Percentiles rank a stretch among this genome's conserved stretches.
Conservation (phyloP, 2,797 vertebrate genomes). For the Sebastes cheni region DNA sequence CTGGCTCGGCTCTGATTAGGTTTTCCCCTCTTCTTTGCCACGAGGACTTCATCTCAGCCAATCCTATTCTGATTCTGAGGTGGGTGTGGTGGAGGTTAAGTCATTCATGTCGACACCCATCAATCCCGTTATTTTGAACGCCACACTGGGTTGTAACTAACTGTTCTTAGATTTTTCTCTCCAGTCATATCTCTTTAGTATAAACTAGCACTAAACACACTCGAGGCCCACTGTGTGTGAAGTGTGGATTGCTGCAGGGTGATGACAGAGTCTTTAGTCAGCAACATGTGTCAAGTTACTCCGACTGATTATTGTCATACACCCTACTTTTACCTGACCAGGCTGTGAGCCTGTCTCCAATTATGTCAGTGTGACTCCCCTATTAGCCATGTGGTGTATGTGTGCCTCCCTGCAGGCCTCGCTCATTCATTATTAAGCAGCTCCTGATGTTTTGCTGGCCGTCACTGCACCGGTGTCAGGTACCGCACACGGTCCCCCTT, state of each 20-base stretch:
- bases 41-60: slow-evolving; percentile 26
- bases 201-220: slow-evolving; percentile 10
- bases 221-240: not conserved
- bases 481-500: slow-evolving; percentile 74
- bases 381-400: slow-evolving; percentile 55
- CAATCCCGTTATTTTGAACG: slow-evolving; percentile 43
- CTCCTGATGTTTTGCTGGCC: slow-evolving; percentile 65
- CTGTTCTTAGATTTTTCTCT: slow-evolving; percentile 2
- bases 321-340: slow-evolving; percentile 66
- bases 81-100: slow-evolving; percentile 46
- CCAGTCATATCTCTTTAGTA: not conserved
- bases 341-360: slow-evolving; percentile 56
- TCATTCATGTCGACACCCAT: slow-evolving; percentile 52
- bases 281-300: slow-evolving; percentile 58
- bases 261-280: slow-evolving; percentile 46
- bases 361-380: slow-evolving; percentile 64
- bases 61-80: not conserved
- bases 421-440: slow-evolving; percentile 80
- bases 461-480: slow-evolving; percentile 77
- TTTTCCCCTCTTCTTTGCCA: slow-evolving; percentile 41
- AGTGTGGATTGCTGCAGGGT: not conserved
- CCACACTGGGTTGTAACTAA: slow-evolving; percentile 10
- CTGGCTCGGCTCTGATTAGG: slow-evolving; percentile 8
- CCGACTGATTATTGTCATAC: slow-evolving; percentile 59
- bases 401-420: slow-evolving; percentile 29